phyloP scores from a whole-genome alignment of 1,140 invertebrate genomes.

The Lordiphosa stackelbergi region DNA sequence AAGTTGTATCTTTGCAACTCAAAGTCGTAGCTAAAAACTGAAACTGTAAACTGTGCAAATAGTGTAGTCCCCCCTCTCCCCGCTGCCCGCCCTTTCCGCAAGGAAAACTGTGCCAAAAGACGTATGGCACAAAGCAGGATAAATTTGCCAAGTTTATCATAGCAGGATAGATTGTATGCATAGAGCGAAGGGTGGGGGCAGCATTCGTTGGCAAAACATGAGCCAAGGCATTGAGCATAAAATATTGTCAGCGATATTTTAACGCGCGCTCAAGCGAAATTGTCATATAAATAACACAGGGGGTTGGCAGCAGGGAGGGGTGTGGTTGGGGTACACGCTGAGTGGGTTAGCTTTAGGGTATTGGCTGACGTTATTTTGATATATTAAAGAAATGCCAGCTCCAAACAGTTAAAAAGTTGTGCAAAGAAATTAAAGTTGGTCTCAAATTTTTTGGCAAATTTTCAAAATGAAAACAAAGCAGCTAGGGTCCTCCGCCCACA shows the following conservation, averaged over 20 bases:
- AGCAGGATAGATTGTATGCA: constrained; percentile 26
- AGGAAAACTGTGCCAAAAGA: constrained; percentile 68
- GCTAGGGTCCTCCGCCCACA: constrained; percentile 14
- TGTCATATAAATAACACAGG: constrained; percentile 74
- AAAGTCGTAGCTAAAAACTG: constrained; percentile 37
- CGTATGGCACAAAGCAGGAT: constrained; percentile 74
- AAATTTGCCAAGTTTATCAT: constrained; percentile 75
- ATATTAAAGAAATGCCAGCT: constrained; percentile 70
- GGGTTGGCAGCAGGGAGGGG: not conserved
- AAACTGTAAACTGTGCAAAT: constrained; percentile 68
- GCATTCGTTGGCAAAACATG: constrained; percentile 65
- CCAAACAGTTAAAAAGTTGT: too few relatives aligned
- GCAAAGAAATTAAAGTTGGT: constrained; percentile 5
- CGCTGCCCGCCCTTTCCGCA: not conserved
- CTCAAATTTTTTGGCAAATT: constrained; percentile 54
- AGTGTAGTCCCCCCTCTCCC: constrained; percentile 27
- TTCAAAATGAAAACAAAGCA: constrained; percentile 59
- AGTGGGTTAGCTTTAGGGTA: constrained; percentile 13
- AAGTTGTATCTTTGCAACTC: constrained; percentile 41
- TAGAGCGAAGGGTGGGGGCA: constrained; percentile 1
- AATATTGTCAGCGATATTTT: constrained; percentile 75
- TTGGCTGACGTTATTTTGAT: constrained; percentile 63
- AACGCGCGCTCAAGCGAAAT: constrained; percentile 71
- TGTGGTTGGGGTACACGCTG: too few relatives aligned
- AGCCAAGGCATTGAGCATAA: constrained; percentile 65